phyloP scores from a whole-genome alignment of 2,888 invertebrate species.

The Cryptosula pallasiana region DNA sequence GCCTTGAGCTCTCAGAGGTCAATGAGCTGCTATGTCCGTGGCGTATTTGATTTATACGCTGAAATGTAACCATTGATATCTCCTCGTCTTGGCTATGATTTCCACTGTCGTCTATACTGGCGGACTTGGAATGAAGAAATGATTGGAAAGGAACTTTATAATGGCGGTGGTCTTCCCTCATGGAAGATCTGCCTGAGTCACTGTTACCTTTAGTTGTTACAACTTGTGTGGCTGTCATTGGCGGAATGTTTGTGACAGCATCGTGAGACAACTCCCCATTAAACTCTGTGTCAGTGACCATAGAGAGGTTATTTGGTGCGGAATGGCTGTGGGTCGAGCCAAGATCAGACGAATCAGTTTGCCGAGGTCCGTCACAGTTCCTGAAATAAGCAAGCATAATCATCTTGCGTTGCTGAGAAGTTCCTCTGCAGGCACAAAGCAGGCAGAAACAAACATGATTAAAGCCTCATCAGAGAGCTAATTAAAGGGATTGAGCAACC shows the following conservation, averaged over 20 bases:
- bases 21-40: not conserved
- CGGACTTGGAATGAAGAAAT: constrained; percentile 3
- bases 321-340: too few species aligned
- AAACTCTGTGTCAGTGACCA: not conserved
- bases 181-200: constrained; percentile 6
- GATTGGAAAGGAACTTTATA: constrained; percentile 11
- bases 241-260: not conserved
- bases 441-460: not conserved
- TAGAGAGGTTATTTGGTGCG: constrained; percentile 15
- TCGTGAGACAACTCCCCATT: not conserved
- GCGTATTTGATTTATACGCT: not conserved
- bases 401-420: not conserved
- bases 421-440: not conserved
- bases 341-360: too few species aligned
- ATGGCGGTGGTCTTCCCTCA: not conserved
- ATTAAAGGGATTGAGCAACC: not conserved
- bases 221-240: not conserved
- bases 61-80: not conserved
- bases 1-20: not conserved
- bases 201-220: not conserved
- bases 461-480: not conserved
- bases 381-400: not conserved
- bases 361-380: too few species aligned
- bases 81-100: constrained; percentile 3
- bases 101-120: constrained; percentile 11